These are phyloP conservation scores for Diprion similis DNA, from an alignment of 1,140 invertebrate species.

Conservation along the genomic window DNA sequence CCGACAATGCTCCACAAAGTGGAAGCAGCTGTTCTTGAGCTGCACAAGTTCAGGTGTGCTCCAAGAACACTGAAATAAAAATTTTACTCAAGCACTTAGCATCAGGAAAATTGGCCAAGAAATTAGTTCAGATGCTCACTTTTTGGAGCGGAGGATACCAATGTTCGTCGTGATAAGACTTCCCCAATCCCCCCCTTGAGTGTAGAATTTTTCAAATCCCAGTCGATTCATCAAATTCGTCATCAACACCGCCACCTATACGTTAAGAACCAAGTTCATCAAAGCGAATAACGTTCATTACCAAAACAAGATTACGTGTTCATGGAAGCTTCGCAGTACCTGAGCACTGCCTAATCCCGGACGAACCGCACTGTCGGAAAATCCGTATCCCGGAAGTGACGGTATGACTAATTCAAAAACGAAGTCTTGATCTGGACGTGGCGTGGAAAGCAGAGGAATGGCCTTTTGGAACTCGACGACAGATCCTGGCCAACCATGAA, in stretches of 20 bases:
- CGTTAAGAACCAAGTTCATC: neutral
- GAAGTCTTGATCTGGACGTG: conserved; percentile 64
- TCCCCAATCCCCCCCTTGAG: conserved; percentile 90
- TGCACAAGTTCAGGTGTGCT: conserved; percentile 72
- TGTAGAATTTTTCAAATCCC: conserved; percentile 77
- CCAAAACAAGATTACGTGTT: no score
- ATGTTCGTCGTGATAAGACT: conserved; percentile 66
- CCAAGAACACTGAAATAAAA: conserved; percentile 65
- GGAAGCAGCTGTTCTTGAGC: conserved; percentile 45
- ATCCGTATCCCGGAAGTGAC: conserved; percentile 82
- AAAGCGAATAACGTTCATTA: no score
- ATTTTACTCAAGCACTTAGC: no score
- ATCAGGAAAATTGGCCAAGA: no score
- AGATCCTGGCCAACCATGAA: conserved; percentile 93
- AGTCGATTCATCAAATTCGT: conserved; percentile 84
- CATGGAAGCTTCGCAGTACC: conserved; percentile 28
- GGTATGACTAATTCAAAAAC: conserved; percentile 84
- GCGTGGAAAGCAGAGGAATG: conserved; percentile 73
- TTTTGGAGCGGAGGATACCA: conserved; percentile 73
- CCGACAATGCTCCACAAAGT: conserved; percentile 64
- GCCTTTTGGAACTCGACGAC: conserved; percentile 86
- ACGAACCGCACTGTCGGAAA: conserved; percentile 62
- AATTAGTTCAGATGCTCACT: conserved; percentile 33
- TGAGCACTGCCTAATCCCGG: conserved; percentile 46
- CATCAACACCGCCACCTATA: conserved; percentile 75